A percentile compares a stretch with the other conserved stretches of the same genome.
phyloP scores from a whole-genome alignment of 2,113 vertebrate species.

The Laticauda laticaudata region DNA sequence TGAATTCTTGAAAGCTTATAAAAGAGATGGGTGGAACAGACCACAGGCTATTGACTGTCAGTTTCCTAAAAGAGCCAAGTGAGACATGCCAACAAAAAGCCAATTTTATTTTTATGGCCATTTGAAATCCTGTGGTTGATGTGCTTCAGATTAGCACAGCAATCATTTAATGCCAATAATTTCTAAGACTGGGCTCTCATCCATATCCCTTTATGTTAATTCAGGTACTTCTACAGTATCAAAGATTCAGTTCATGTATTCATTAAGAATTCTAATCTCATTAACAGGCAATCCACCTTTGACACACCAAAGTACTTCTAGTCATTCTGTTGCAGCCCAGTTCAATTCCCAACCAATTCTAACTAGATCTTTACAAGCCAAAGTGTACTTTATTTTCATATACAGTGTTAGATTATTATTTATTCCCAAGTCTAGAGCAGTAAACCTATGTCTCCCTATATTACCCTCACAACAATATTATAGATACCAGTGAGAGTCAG shows the following conservation, averaged over 20 bases:
- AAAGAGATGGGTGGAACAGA: not conserved
- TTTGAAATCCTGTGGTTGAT: not conserved
- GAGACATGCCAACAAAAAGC: fast-evolving
- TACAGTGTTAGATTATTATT: not conserved
- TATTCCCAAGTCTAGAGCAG: not conserved
- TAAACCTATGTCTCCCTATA: not conserved
- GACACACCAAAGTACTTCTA: not conserved
- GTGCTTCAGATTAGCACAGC: not conserved
- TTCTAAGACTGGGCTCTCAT: not conserved
- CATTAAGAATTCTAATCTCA: not conserved
- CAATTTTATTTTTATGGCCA: slow-evolving; percentile 7
- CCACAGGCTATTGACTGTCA: not conserved
- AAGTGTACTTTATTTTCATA: not conserved
- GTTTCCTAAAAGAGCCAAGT: not conserved
- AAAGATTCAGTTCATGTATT: not conserved
- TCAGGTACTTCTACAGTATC: not conserved
- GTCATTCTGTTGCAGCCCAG: not conserved
- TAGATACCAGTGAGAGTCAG: not conserved
- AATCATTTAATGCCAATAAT: not conserved
- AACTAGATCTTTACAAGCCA: not conserved
- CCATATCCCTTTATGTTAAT: not conserved
- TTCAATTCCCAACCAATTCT: not conserved
- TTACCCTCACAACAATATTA: not conserved
- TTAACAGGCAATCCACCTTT: not conserved
- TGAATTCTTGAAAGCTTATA: fast-evolving